These are phyloP conservation scores for Rhabdornis inornatus DNA, from an alignment of 2,113 vertebrate species.

Conservation along the genomic window DNA sequence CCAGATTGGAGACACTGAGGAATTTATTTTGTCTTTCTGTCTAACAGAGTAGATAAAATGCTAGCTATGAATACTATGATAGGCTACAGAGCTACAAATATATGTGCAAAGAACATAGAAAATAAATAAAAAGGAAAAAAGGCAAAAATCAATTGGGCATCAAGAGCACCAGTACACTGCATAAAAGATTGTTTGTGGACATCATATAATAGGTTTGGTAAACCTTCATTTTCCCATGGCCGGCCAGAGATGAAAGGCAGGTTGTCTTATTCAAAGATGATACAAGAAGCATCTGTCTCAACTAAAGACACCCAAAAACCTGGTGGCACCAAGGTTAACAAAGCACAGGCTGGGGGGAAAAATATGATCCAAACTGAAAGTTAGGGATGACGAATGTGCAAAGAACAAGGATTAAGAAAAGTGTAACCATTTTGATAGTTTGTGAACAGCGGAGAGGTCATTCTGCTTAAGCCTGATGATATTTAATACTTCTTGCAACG, in stretches of 20 bases:
- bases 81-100: background rate
- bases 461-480: background rate
- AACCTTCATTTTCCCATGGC: background rate
- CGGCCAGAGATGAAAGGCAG: background rate
- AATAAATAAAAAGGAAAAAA: background rate
- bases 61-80: background rate
- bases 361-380: background rate
- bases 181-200: background rate
- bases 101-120: background rate
- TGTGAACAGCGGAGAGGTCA: accelerated
- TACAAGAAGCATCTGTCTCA: background rate
- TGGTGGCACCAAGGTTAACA: background rate
- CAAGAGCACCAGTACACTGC: background rate
- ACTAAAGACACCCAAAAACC: background rate
- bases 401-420: background rate
- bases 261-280: background rate
- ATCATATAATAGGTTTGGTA: background rate
- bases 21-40: background rate
- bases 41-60: background rate
- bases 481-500: background rate
- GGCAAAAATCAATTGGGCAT: background rate
- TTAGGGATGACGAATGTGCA: background rate
- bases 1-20: background rate
- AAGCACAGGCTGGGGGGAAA: background rate
- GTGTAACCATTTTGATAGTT: background rate